Evolutionary conservation across 1,140 invertebrate genomes (phyloP), one percentile per base, ranked within the genome.

Genomic region (Rhizoglyphus robini): DNA sequence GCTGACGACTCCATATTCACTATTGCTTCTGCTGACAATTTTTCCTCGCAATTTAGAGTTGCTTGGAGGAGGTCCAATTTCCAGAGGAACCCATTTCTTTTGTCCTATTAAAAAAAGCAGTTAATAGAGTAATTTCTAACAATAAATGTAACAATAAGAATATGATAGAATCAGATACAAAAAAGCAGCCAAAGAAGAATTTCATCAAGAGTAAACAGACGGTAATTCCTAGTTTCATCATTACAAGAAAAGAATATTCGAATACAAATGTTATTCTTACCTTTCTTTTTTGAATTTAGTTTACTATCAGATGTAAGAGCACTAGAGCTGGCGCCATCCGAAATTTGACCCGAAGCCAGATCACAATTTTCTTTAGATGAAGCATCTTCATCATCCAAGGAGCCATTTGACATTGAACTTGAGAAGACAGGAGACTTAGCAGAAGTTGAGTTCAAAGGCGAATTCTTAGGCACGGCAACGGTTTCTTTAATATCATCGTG

Each of bases 1-100:
- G 29, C 15, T 32, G 3, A 27, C 27, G 15, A 13, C 5, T 18
- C 58, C 20, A 1, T 66, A 57, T 15, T 61, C 38, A 27, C 20
- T 31, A 15, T 66, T 34, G 48, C 13, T 34, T 36, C 23, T 46
- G 31, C 11, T 58, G 29, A 23, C 64, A 30, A 23, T 59, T 49
- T 36, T 54, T 4, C 18, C 4, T 13, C 27, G 23, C 25, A 29
- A 5, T 34, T 41, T 63, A 23, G 4, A 25, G 18, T 20, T 29
- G 27, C 49, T 70, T 66, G 68, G 68, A 13, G 63, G 25, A 66
- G 84, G 68, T 69, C 86, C 84, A 65, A 88, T 84, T 70, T 84
- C 83, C 58, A 87, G 73, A 27, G 84, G 85, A 48, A 86, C 81
- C 86, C 86, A 88, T 76, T 85, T 86, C 69, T 86, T 69, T 65